A percentile compares a stretch with the other conserved stretches of the same genome.
Evolutionary conservation across 2,797 vertebrate genomes (phyloP).

Genomic region (Sebastes diaconus): DNA sequence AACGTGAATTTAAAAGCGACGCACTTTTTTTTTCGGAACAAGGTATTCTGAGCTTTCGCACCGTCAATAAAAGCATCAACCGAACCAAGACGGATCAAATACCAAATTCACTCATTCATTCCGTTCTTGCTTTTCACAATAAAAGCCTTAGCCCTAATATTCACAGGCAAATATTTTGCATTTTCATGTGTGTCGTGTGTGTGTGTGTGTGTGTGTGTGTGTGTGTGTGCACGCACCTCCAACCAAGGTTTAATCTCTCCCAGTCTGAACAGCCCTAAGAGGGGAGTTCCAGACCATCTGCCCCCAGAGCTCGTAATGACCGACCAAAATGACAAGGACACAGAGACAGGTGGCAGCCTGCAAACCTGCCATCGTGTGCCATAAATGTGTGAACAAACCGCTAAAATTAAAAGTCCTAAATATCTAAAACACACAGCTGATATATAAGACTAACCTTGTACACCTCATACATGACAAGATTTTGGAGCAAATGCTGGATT

Average conservation of each 20-base stretch:
- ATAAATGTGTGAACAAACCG: not conserved
- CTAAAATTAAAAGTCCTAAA: not conserved
- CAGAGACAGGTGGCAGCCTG: not conserved
- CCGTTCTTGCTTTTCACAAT: too few species aligned
- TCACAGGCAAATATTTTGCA: too few species aligned
- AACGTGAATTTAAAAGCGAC: too few species aligned
- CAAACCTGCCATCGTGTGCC: not conserved
- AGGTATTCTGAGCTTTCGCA: too few species aligned
- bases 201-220: not conserved
- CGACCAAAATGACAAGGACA: slow-evolving; percentile 2
- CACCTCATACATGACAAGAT: not conserved
- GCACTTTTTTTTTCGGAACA: too few species aligned
- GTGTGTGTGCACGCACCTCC: not conserved
- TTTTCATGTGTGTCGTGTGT: not conserved
- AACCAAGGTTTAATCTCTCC: slow-evolving; percentile 13
- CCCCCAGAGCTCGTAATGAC: not conserved
- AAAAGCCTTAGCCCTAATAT: too few species aligned
- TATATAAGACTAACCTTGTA: not conserved
- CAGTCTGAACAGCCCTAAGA: slow-evolving; percentile 1
- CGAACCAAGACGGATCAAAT: too few species aligned
- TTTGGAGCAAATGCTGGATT: not conserved
- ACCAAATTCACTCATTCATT: too few species aligned
- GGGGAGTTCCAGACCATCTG: slow-evolving; percentile 19
- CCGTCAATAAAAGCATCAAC: too few species aligned
- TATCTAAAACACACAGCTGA: not conserved